A percentile compares a stretch with the other conserved stretches of the same genome.
Conservation (phyloP, 2,113 vertebrate genomes). For the Pterocles burchelli region DNA sequence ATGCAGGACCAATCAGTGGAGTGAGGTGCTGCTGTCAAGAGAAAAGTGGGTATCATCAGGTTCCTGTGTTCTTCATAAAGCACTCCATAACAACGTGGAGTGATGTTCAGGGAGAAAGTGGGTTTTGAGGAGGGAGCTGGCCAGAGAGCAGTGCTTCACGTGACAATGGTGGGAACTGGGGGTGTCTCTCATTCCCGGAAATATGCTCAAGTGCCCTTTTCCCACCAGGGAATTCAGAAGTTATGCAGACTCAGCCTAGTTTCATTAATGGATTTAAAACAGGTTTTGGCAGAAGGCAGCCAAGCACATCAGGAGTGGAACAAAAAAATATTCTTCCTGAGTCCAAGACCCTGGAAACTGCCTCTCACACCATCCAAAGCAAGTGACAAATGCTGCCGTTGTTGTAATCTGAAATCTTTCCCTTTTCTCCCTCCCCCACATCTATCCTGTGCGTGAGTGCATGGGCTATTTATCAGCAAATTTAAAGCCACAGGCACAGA, state of each 20-base stretch:
- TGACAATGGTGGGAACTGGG: not conserved
- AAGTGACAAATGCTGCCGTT: constrained; percentile 17
- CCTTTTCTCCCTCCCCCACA: not conserved
- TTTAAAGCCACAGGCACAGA: constrained; percentile 24
- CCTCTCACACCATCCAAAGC: not conserved
- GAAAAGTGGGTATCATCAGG: not conserved
- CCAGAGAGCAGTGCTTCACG: not conserved
- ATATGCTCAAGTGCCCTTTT: not conserved
- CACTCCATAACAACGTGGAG: not conserved
- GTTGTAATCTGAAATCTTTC: constrained; percentile 14
- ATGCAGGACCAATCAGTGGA: not conserved
- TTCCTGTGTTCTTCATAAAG: not conserved
- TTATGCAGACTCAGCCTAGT: not conserved
- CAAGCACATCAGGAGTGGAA: constrained; percentile 24
- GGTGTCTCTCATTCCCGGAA: not conserved
- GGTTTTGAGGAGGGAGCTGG: not conserved
- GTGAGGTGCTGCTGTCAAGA: not conserved
- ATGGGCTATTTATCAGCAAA: not conserved
- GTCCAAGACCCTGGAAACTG: constrained; percentile 22
- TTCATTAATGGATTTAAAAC: constrained; percentile 41
- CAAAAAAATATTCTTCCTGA: constrained; percentile 31
- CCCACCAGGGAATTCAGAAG: not conserved
- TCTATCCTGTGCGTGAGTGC: not conserved
- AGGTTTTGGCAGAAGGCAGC: constrained; percentile 18
- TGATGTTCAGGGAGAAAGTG: not conserved